Evolutionary conservation across 1,140 invertebrate species (phyloP), one percentile per base, ranked within the genome.

Genomic region (Zophobas atratus): DNA sequence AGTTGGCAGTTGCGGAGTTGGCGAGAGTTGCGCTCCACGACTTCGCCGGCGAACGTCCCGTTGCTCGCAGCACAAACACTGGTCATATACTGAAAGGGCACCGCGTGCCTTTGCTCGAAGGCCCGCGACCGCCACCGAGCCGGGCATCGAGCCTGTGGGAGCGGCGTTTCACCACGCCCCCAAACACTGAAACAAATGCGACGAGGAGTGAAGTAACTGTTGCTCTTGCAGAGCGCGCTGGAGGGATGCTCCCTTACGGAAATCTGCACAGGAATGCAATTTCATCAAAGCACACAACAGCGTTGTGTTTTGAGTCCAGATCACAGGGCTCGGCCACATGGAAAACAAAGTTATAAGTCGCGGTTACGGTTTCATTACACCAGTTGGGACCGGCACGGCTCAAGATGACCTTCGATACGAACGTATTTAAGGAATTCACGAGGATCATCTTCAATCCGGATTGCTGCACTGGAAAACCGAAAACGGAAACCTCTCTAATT

Each of bases 261-360:
- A 85, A 85, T 86, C 83, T 86, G 83, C 84, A 85, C 84, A 85
- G 82, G 84, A 86, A 86, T 85, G 84, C 83, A 86, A 86, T 85
- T 84, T 86, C 84, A 85, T 84, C 84, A 85, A 85, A 84, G 84
- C 84, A 82, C 80, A 84, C 80, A 84, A 79, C 81, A 79, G 81
- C 77, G 82, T 81, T 80, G 79, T 82, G 80, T 83, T 84, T 82
- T 84, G 77, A 84, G 81, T 84, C 82, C 81, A 81, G 83, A 86
- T 86, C 85, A 86, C 84, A 85, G 79, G 83, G 82, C 75, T 80
- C 85, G 84, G 81, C 84, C 85, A 84, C 82, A 85, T 81, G 84
- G 85, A 86, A 86, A 86, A 86, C 84, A 84, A 85, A 86, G 84
- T 86, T 86, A 86, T 86, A 84, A 85, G 83, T 86, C 84, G 84